Evolutionary conservation across 2,888 invertebrate species (phyloP).

Genomic region (Aporophyla lueneburgensis): DNA sequence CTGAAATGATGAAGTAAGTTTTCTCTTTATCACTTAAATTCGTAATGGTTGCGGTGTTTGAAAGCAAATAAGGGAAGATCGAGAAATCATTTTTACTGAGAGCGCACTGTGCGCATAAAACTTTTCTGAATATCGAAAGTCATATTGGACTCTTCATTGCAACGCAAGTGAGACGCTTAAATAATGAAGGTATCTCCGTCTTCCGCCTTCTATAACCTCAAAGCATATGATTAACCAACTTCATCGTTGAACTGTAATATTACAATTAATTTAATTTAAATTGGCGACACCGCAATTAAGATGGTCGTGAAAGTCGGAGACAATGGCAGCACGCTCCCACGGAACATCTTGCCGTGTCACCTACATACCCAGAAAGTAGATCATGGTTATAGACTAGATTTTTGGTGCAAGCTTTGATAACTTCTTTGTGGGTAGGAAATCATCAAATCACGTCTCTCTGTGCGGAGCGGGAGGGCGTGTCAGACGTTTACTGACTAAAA

Average conservation of each 20-base stretch:
- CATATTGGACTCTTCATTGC: not conserved
- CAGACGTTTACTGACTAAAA: no score
- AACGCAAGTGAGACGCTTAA: not conserved
- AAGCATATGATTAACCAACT: slow-evolving; percentile 69
- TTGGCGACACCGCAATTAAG: slow-evolving; percentile 87
- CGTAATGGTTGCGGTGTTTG: no score
- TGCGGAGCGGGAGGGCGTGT: no score
- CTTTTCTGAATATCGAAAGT: no score
- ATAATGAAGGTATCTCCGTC: not conserved
- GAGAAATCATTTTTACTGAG: no score
- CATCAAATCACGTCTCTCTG: no score
- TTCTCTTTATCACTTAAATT: no score
- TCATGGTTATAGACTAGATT: slow-evolving; percentile 75
- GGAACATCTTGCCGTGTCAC: slow-evolving; percentile 80
- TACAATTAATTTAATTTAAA: slow-evolving; percentile 85
- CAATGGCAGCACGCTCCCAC: slow-evolving; percentile 86
- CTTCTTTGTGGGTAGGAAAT: no score
- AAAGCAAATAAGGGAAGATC: no score
- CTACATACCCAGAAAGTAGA: slow-evolving; percentile 80
- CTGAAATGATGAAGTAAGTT: no score
- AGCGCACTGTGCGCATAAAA: no score
- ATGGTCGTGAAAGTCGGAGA: slow-evolving; percentile 87
- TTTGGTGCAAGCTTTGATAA: slow-evolving; percentile 47
- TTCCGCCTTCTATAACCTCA: slow-evolving; percentile 55
- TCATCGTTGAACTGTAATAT: slow-evolving; percentile 71